Conservation (phyloP, 2,888 invertebrate species). For the Tetragnatha montana region DNA sequence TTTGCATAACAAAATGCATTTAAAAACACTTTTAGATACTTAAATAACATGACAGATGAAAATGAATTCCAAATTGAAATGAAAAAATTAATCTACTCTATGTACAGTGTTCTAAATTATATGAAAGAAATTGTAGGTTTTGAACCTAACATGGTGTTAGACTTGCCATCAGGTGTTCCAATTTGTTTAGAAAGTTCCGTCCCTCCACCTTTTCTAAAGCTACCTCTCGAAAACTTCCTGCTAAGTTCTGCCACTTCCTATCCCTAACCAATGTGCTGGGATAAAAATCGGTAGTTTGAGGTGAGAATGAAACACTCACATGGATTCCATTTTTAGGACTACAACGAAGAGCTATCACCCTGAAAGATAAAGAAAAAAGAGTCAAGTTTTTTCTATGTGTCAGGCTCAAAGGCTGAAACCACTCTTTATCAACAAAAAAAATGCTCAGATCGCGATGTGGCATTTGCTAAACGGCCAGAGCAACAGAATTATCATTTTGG, state of each 20-base stretch:
- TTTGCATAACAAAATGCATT: neutral
- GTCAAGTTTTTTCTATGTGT: neutral
- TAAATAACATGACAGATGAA: no score
- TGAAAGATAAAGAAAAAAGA: conserved; percentile 70
- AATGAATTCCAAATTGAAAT: neutral
- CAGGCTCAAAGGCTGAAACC: no score
- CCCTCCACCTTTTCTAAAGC: conserved; percentile 96
- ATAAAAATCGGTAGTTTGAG: conserved; percentile 87
- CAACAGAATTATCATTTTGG: no score
- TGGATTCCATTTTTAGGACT: conserved; percentile 91
- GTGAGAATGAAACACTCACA: conserved; percentile 92
- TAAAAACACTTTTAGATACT: no score
- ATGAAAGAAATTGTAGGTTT: neutral
- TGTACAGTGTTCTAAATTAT: neutral
- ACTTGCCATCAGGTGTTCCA: conserved; percentile 93
- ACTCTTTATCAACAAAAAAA: no score
- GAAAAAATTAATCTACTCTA: neutral
- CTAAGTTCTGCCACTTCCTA: conserved; percentile 94
- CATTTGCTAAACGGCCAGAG: no score
- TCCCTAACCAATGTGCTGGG: conserved; percentile 91
- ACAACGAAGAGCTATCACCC: conserved; percentile 91
- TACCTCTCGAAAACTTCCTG: conserved; percentile 87
- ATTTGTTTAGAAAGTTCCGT: conserved; percentile 95
- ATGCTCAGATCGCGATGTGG: no score
- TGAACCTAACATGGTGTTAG: conserved; percentile 72